Evolutionary conservation across 30 jellyfish, hydroid and myxozoan species (phyloP).

Genomic region (Hydractinia echinata): DNA sequence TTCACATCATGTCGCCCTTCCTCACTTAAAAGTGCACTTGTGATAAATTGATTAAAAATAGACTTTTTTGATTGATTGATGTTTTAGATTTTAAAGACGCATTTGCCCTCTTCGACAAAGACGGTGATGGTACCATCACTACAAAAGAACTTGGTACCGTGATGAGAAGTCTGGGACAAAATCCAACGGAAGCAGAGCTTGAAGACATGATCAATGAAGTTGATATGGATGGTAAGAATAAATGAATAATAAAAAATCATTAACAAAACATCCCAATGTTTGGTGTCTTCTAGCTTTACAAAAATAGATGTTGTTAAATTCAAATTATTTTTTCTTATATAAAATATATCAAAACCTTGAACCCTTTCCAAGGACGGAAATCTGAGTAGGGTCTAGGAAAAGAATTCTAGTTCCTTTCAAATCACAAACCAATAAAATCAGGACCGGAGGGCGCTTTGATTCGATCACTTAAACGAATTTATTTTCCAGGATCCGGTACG

Average conservation of each 20-base stretch:
- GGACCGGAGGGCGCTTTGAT: no score
- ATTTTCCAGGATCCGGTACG: slow-evolving; percentile 62
- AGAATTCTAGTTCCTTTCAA: no score
- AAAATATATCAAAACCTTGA: no score
- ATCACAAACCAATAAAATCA: no score
- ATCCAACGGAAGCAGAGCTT: slow-evolving; percentile 84
- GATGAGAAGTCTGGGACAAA: slow-evolving; percentile 92
- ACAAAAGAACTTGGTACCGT: slow-evolving; percentile 92
- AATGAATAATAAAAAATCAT: no score
- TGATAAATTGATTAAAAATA: not conserved
- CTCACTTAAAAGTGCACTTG: not conserved
- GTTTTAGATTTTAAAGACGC: slow-evolving; percentile 85
- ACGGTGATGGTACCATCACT: slow-evolving; percentile 92
- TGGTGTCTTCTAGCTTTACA: no score
- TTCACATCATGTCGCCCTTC: not conserved
- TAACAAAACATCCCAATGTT: no score
- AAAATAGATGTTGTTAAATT: no score
- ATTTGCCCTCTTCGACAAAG: slow-evolving; percentile 84
- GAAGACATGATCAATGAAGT: slow-evolving; percentile 94
- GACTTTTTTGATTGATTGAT: not conserved
- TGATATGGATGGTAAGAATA: slow-evolving; percentile 69
- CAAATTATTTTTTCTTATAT: no score
- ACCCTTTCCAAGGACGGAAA: no score
- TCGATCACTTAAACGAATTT: not conserved
- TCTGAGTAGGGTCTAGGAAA: no score